Evolutionary conservation across 2,113 vertebrate species (phyloP), one percentile per base, ranked within the genome.

Genomic region (Delphinus delphis): DNA sequence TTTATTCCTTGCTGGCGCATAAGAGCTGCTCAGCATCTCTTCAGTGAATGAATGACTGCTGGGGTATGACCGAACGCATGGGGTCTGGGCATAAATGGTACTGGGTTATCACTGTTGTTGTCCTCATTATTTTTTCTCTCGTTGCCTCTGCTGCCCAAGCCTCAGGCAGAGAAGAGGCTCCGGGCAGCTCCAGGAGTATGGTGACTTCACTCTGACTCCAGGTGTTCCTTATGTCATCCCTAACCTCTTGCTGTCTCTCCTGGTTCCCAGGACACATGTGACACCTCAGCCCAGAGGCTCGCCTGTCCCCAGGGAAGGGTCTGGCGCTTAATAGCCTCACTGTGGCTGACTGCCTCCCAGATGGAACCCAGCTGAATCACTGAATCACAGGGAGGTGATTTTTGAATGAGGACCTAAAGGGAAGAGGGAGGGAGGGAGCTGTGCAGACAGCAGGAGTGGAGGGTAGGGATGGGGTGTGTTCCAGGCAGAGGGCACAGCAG

Each of bases 261-360:
- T 6, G 9, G 20, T 25, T n/a, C 88, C 90, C 33, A 8, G 33
- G 88, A 62, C 14, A 50, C 65, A 67, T 0, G 28, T 68, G 63
- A 68, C 41, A 60, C 50, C 38, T 60, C 50, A 94, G 73, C 80
- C 79, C 65, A 6, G 83, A 58, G 85, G 67, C 90, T 90, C 1
- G 50, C 84, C 80, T 73, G 94, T 97, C 87, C 55, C 95, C 81
- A 33, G 76, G 95, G 97, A 98, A 97, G 87, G 47, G 31, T 68
- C 96, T 97, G 97, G 93, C 20, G 96, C 96, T 95, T 97, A 96
- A 97, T 94, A 98, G 98, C 97, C 95, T 98, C 94, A 33, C 0
- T 1, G 17, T 1, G 3, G 50, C 77, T 80, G 77, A 53, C 6
- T 0, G 2, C 97, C 92, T 98, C 76, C 44, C 73, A 74, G 81